These are phyloP conservation scores for Zoroaster sp. DNA, from an alignment of 53 echinoderm and acorn worm genomes.

Conservation along the genomic window DNA sequence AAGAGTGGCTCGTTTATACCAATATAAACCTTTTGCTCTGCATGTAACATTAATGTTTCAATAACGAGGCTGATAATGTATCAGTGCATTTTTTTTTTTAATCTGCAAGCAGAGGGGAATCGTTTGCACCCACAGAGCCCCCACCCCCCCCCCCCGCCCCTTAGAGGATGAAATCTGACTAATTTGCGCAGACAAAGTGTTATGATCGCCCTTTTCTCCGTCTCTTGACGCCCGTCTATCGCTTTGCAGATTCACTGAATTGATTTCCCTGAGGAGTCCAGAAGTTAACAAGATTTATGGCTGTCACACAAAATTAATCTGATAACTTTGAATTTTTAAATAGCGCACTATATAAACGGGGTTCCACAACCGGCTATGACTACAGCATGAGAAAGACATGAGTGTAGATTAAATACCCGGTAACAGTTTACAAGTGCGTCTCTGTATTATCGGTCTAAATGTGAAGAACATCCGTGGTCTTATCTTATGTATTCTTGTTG, in stretches of 20 bases:
- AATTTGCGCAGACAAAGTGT: neutral
- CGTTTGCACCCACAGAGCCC: too few relatives aligned
- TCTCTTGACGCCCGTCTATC: neutral
- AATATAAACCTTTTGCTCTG: too few relatives aligned
- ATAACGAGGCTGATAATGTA: too few relatives aligned
- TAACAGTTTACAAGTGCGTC: too few relatives aligned
- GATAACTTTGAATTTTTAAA: conserved; percentile 28
- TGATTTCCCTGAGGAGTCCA: neutral
- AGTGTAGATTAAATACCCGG: neutral
- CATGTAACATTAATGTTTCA: too few relatives aligned
- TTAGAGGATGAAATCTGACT: neutral
- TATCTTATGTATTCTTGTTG: too few relatives aligned
- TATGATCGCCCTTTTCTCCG: neutral
- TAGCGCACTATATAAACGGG: conserved; percentile 43
- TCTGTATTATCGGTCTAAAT: too few relatives aligned
- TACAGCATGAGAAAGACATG: neutral
- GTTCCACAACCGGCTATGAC: neutral
- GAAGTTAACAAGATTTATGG: neutral
- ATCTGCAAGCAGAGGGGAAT: too few relatives aligned
- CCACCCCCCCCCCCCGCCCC: too few relatives aligned
- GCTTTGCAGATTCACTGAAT: neutral
- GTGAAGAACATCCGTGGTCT: too few relatives aligned
- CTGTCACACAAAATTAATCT: conserved; percentile 1
- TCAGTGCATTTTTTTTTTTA: too few relatives aligned
- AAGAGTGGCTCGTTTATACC: too few relatives aligned